These are phyloP conservation scores for Drosophila bifasciata DNA, from an alignment of 1,140 invertebrate genomes.

Conservation along the genomic window DNA sequence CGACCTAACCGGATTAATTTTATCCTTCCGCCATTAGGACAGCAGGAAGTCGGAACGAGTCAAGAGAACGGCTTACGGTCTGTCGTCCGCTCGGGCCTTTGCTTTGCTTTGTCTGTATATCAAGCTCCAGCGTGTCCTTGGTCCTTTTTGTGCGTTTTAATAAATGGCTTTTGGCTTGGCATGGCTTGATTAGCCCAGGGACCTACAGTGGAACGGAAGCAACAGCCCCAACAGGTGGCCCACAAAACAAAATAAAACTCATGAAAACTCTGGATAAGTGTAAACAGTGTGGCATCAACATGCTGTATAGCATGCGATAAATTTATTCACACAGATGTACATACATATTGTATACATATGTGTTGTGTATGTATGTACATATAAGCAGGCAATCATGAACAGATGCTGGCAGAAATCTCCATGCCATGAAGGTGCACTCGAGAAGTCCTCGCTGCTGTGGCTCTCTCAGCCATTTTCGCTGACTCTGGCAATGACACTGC, in stretches of 20 bases:
- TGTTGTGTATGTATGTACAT: no score
- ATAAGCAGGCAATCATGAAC: slow-evolving; percentile 19
- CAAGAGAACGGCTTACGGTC: slow-evolving; percentile 16
- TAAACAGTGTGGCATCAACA: slow-evolving; percentile 4
- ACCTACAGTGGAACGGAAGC: slow-evolving; percentile 21
- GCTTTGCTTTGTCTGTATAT: slow-evolving; percentile 14
- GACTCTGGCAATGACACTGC: slow-evolving; percentile 57
- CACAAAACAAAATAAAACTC: slow-evolving; percentile 15
- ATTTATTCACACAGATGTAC: slow-evolving; percentile 10
- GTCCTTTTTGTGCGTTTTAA: slow-evolving; percentile 57
- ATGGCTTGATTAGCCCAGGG: slow-evolving; percentile 58
- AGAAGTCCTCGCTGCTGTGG: slow-evolving; percentile 16
- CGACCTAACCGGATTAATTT: slow-evolving; percentile 60
- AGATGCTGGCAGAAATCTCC: neutral
- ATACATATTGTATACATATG: no score
- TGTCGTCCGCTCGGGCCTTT: neutral
- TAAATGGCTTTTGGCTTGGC: slow-evolving; percentile 58
- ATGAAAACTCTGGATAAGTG: slow-evolving; percentile 2
- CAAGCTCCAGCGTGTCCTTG: slow-evolving; percentile 11
- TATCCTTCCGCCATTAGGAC: slow-evolving; percentile 49
- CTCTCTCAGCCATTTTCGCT: slow-evolving; percentile 14
- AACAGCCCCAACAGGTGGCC: slow-evolving; percentile 53
- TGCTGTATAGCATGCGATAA: slow-evolving; percentile 13
- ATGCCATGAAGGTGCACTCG: slow-evolving; percentile 7
- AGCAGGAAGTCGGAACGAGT: slow-evolving; percentile 27